A percentile compares a stretch with the other conserved stretches of the same genome.
phyloP scores from a whole-genome alignment of 2,888 invertebrate genomes.

The Calameuta pallipes region DNA sequence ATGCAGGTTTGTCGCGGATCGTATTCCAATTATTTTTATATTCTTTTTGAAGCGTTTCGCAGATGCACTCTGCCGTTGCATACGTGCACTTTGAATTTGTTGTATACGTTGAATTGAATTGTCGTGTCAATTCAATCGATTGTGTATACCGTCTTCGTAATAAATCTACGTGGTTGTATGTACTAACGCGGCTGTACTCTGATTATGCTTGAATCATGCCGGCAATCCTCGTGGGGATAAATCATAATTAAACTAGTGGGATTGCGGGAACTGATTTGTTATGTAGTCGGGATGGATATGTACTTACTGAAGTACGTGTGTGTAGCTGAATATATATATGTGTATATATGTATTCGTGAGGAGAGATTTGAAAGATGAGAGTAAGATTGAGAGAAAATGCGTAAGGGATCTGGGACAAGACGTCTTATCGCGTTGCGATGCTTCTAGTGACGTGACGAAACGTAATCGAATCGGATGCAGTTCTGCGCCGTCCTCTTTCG shows the following conservation, averaged over 20 bases:
- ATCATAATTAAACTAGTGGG: slow-evolving; percentile 5
- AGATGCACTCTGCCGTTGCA: too few relatives aligned
- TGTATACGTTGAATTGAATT: background rate
- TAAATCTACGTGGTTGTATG: background rate
- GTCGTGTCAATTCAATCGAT: background rate
- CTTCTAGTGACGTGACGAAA: slow-evolving; percentile 11
- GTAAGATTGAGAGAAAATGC: background rate
- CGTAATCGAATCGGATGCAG: slow-evolving; percentile 33
- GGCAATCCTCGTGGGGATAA: background rate
- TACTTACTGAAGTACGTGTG: background rate
- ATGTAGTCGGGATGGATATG: too few relatives aligned
- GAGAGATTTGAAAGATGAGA: slow-evolving; percentile 1
- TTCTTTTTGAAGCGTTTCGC: too few relatives aligned
- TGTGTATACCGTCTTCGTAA: background rate
- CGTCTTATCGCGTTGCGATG: background rate
- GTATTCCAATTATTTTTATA: too few relatives aligned
- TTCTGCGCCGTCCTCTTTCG: slow-evolving; percentile 2
- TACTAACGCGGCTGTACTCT: too few relatives aligned
- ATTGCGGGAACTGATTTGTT: too few relatives aligned
- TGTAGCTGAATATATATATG: slow-evolving; percentile 4
- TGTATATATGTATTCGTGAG: background rate
- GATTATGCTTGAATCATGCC: too few relatives aligned
- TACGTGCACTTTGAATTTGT: background rate
- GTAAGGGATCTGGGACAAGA: slow-evolving; percentile 5
- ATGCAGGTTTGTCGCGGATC: too few relatives aligned